phyloP scores from a whole-genome alignment of 2,797 vertebrate species.

The Enteromius treurensis region DNA sequence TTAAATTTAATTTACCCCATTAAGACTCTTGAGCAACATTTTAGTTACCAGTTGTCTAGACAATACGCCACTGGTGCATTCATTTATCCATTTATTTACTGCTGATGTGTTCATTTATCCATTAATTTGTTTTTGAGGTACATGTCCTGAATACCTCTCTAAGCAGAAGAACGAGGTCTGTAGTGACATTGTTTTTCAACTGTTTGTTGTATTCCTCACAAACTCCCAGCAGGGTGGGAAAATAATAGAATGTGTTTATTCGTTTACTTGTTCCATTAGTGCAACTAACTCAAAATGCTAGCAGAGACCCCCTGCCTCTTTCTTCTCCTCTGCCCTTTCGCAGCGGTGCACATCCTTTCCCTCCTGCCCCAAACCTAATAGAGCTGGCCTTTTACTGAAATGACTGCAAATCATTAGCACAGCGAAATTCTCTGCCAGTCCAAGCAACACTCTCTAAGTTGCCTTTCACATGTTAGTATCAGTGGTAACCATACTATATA shows the following conservation, averaged over 20 bases:
- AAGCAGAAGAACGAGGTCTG: background rate
- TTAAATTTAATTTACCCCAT: background rate
- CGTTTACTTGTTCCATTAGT: constrained; percentile 55
- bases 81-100: background rate
- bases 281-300: constrained; percentile 35
- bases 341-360: constrained; percentile 30
- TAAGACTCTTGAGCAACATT: background rate
- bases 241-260: constrained; percentile 58
- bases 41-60: background rate
- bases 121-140: background rate
- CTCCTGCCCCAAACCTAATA: constrained; percentile 34
- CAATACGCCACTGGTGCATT: background rate
- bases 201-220: constrained; percentile 44
- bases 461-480: background rate
- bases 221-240: constrained; percentile 44
- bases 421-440: background rate
- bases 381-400: constrained; percentile 40
- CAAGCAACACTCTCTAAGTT: constrained; percentile 3
- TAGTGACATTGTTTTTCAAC: background rate
- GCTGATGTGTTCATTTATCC: constrained; percentile 1
- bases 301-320: constrained; percentile 42
- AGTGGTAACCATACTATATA: background rate
- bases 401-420: constrained; percentile 31
- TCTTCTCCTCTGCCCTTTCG: constrained; percentile 26
- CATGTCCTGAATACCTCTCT: background rate